Evolutionary conservation across 2,113 vertebrate genomes (phyloP), one percentile per base, ranked within the genome.

Genomic region (Ptilorrhoa leucosticta): DNA sequence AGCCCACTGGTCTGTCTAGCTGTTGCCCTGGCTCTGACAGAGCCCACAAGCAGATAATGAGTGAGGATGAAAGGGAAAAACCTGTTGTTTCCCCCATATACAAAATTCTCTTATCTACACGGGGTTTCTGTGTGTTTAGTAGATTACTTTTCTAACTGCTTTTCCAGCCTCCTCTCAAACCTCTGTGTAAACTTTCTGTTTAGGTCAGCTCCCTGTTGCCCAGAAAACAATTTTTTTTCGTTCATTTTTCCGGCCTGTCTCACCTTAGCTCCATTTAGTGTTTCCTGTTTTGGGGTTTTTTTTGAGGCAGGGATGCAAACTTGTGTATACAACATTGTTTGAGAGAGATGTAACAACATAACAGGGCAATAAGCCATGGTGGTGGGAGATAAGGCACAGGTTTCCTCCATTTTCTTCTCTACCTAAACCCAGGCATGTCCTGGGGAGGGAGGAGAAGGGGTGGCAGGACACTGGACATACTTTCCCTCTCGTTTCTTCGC

Each of bases 401-500:
- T 45, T 66, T 81, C 30, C 40, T 78, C 22, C 7, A 11, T 48
- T 73, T 73, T 39, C 30, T 31, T 60, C 42, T 48, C 70, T 83
- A 27, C 13, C 37, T 57, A 79, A 58, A 42, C 22, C 33, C 21
- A 44, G 65, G 24, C 10, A 2, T 81, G 18, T n/a, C 56, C 21
- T 8, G 33, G 37, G 68, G 9, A 79, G 66, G 30, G 28, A 79
- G 44, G 19, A 48, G 20, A 28, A n/a, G 47, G 50, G 11, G 26
- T 54, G 31, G 10, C 54, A 80, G 45, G 40, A 61, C 11, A 48
- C 20, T 42, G 42, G 69, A 97, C 98, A 81, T 96, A 98, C 98
- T 98, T 89, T 98, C 98, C 58, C 95, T 97, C 58, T 50, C 31
- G 0, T 97, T 98, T 61, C 50, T 20, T 48, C 96, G 19, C 71